Evolutionary conservation across 2,888 invertebrate species (phyloP), one percentile per base, ranked within the genome.

Genomic region (Drosophila borborema): DNA sequence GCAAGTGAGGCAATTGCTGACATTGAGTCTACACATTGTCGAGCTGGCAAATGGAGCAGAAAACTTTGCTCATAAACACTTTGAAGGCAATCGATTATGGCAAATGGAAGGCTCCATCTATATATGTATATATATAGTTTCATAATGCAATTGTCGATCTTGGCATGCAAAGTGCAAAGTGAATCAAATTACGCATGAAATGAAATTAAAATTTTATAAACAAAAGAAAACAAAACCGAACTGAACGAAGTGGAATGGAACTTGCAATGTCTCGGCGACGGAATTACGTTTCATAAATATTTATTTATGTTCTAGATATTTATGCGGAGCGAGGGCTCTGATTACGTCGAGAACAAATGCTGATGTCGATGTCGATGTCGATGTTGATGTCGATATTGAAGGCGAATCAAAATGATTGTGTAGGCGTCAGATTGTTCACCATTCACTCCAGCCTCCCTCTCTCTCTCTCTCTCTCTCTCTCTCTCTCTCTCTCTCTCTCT

Each of bases 161-260:
- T 31, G 61, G 62, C 64, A 63, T 64, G 80, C 62, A 51, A 84
- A 81, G 61, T 64, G 80, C 62, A 51, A 84, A 81, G 61, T 75
- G 64, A 84, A 78, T 81, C 75, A 79, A 81, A 81, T 81, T 81
- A 81, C 75, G 79, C 75, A 72, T 81, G 72, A 79, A 78, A 58
- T 60, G 46, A 69, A 69, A 70, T 72, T 77, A 40, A 14, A 62
- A 38, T 55, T 55, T 72, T 79, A 66, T 46, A 68, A 55, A 55
- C 55, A 55, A 61, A 55, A 55, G 41, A 55, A 61, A 75, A 34
- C 31, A 6, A 7, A n/a, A 7, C 18, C 2, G 31, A 68, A 46
- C 5, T 9, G 9, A 23, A 2, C 16, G 2, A 28, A 46, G 46
- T 2, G 46, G 45, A 53, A 49, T 36, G 62, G 31, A 58, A 55